Evolutionary conservation across 2,888 invertebrate species (phyloP), one percentile per base, ranked within the genome.

Genomic region (Cerastoderma edule): DNA sequence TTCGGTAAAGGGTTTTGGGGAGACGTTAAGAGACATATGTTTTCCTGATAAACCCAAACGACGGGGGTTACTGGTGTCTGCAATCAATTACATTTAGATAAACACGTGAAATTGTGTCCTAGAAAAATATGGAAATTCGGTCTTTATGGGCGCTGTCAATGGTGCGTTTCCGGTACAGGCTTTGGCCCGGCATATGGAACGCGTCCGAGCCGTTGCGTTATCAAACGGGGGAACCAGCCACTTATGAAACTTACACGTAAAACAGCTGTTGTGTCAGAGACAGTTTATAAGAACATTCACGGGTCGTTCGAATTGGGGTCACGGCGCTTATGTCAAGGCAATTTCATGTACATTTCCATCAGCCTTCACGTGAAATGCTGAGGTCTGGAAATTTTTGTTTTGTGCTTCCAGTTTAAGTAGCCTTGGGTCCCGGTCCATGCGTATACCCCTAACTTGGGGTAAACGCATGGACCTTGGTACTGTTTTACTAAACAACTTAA

Each of bases 21-120:
- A 10, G 24, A 10, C 24, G 24, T 56, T 19, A 56, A 28, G 30
- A 56, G 56, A 56, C 72, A 72, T 66, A 57, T 66, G 72, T 72
- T 72, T 56, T 28, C 28, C 56, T 56, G 57, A 57, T 57, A 57
- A 57, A n/a, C n/a, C n/a, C 32, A 33, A 39, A 16, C 60, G 5
- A 33, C 13, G 33, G 33, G 66, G n/a, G 28, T 56, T 30, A 28
- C 50, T 30, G 5, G 75, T 67, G 69, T 33, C 60, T 70, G 63
- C 22, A 48, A 44, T 35, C 69, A 73, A 72, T 77, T 77, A 77
- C 70, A 63, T 53, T n/a, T 66, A 77, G 67, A 77, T 77, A 77
- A 73, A 72, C 77, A 77, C 77, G 57, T 70, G 66, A 70, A 60
- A 66, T n/a, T 35, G 46, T 57, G 75, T 39, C 75, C 66, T 44